Percentiles rank a stretch among this genome's conserved stretches.
Evolutionary conservation across 2,113 vertebrate genomes (phyloP).

Genomic region (Anguilla rostrata): DNA sequence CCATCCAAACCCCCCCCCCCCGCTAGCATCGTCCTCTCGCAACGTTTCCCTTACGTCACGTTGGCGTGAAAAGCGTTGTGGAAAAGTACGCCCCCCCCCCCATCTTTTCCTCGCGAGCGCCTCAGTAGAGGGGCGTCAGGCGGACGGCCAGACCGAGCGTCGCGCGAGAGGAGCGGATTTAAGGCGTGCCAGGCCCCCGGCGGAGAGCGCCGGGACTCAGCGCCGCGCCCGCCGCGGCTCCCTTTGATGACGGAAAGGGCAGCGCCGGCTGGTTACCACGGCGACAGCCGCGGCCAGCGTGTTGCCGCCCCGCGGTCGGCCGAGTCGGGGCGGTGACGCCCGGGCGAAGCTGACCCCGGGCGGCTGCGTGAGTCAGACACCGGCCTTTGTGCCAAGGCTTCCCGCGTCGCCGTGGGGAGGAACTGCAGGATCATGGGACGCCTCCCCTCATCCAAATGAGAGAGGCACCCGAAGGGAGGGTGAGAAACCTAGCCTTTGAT

Average conservation of each 20-base stretch:
- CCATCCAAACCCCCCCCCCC: not conserved
- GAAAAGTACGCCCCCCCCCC: not conserved
- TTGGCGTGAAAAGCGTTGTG: not conserved
- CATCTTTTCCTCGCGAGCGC: too few relatives aligned
- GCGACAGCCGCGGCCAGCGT: slow-evolving; percentile 7
- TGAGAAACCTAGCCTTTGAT: not conserved
- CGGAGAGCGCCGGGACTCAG: not conserved
- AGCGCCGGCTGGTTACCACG: not conserved
- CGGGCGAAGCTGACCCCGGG: not conserved
- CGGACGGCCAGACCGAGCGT: not conserved
- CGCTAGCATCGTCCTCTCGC: not conserved
- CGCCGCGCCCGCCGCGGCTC: not conserved
- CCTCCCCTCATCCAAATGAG: not conserved
- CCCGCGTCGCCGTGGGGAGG: not conserved
- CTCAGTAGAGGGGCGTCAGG: not conserved
- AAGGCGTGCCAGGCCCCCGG: not conserved
- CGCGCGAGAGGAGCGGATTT: not conserved
- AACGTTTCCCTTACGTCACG: not conserved
- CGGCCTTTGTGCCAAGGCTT: not conserved
- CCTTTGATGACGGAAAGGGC: not conserved
- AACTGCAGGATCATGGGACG: not conserved
- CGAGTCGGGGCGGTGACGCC: too few relatives aligned
- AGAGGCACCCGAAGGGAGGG: not conserved
- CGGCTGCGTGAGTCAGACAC: not conserved
- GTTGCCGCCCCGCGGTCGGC: not conserved